phyloP scores from a whole-genome alignment of 2,888 invertebrate species.

The Ophion ventricosus region DNA sequence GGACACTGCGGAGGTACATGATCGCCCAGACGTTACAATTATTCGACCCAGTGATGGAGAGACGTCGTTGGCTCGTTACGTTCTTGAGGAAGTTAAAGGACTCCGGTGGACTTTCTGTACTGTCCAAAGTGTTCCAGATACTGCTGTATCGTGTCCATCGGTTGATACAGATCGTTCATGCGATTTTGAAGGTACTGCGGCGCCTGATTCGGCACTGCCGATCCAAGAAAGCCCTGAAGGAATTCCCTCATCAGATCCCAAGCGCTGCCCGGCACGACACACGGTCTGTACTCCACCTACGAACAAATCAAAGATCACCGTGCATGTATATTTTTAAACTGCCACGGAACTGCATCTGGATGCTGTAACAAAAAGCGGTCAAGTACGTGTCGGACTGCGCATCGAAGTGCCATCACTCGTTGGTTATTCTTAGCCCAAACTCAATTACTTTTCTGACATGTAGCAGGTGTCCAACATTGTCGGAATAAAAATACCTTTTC shows the following conservation, averaged over 20 bases:
- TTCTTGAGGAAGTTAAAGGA: conserved; percentile 73
- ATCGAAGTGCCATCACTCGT: neutral
- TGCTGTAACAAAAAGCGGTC: too few relatives aligned
- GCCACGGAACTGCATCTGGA: too few relatives aligned
- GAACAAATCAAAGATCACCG: conserved; percentile 45
- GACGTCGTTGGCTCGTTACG: neutral
- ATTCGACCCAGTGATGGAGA: neutral
- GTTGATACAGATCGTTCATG: conserved; percentile 94
- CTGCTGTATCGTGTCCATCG: conserved; percentile 96
- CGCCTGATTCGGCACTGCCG: conserved; percentile 89
- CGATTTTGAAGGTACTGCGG: conserved; percentile 89
- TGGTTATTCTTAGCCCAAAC: neutral
- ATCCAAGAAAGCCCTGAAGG: conserved; percentile 94
- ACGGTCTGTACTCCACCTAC: conserved; percentile 95
- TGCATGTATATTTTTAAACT: conserved; percentile 1
- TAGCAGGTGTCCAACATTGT: too few relatives aligned
- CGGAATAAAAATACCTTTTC: too few relatives aligned
- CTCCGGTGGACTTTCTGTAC: conserved; percentile 91
- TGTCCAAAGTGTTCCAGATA: conserved; percentile 97
- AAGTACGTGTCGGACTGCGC: neutral
- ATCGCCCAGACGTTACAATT: neutral
- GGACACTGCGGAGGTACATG: too few relatives aligned
- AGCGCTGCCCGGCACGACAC: conserved; percentile 93
- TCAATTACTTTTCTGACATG: too few relatives aligned
- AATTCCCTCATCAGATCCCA: conserved; percentile 97